Conservation (phyloP, 2,797 vertebrate genomes). For the Pelodytes ibericus region DNA sequence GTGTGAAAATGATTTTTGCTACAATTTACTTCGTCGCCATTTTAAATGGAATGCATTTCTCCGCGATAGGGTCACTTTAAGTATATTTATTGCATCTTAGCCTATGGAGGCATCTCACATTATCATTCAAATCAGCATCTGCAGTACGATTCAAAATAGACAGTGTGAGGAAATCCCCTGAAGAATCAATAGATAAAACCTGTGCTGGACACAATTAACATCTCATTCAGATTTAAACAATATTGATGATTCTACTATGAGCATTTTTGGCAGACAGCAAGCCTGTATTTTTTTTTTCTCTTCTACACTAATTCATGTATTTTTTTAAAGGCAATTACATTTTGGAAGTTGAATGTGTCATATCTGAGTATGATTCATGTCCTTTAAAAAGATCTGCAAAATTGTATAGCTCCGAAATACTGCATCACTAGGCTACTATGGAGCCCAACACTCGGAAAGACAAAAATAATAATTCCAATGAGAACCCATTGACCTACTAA, state of each 20-base stretch:
- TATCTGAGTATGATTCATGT: constrained; percentile 22
- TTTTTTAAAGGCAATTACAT: constrained; percentile 38
- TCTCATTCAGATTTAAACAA: constrained; percentile 5
- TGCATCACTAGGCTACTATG: too few species aligned
- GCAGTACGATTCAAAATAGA: too few species aligned
- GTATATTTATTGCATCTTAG: too few species aligned
- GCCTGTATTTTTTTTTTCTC: neutral
- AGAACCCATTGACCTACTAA: too few species aligned
- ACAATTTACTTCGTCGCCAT: too few species aligned
- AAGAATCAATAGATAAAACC: neutral
- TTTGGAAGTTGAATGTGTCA: constrained; percentile 14
- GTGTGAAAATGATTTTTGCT: too few species aligned
- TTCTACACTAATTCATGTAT: neutral
- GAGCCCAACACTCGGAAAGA: too few species aligned
- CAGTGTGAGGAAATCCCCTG: constrained; percentile 16
- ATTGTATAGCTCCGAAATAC: neutral
- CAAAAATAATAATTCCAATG: too few species aligned
- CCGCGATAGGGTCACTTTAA: too few species aligned
- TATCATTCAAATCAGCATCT: too few species aligned
- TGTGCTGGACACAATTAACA: constrained; percentile 7
- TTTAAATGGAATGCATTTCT: too few species aligned
- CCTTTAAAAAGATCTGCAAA: neutral
- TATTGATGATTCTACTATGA: constrained; percentile 28
- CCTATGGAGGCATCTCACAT: too few species aligned
- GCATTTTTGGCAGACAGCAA: constrained; percentile 15